Percentiles rank a stretch among this genome's conserved stretches.
Evolutionary conservation across 2,797 vertebrate genomes (phyloP).

Genomic region (Spinus pinus): DNA sequence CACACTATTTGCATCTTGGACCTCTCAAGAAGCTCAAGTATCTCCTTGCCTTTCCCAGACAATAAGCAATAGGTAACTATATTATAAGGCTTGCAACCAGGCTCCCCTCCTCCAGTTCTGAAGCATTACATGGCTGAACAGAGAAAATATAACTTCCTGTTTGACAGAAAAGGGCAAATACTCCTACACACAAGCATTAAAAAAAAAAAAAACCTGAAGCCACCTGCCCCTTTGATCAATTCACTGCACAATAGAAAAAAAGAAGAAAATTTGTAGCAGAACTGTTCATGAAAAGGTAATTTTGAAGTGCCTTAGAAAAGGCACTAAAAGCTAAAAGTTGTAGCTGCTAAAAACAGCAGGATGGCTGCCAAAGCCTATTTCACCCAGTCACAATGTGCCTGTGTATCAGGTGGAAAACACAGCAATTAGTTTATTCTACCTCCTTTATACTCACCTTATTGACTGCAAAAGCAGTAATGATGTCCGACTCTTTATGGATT

Average conservation of each 20-base stretch:
- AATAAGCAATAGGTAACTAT: neutral
- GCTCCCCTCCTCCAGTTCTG: neutral
- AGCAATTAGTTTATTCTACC: neutral
- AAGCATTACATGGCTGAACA: neutral
- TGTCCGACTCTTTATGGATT: constrained; percentile 98
- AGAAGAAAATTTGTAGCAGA: neutral
- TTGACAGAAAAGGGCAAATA: neutral
- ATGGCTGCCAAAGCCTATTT: neutral
- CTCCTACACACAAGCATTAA: neutral
- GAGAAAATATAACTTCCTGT: neutral
- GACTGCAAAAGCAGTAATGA: constrained; percentile 98
- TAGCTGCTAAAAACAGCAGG: neutral
- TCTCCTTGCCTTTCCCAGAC: neutral
- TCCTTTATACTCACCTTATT: constrained; percentile 85
- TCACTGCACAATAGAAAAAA: neutral
- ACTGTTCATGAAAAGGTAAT: neutral
- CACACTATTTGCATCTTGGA: neutral
- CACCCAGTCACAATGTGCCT: neutral
- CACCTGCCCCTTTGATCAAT: neutral
- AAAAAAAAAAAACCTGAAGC: neutral
- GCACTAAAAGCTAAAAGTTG: rapidly evolving
- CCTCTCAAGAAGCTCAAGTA: neutral
- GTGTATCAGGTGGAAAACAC: neutral
- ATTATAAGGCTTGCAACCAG: neutral
- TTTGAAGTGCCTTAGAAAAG: neutral